Conservation (phyloP, 2,888 invertebrate genomes). For the Ophion ellenae region DNA sequence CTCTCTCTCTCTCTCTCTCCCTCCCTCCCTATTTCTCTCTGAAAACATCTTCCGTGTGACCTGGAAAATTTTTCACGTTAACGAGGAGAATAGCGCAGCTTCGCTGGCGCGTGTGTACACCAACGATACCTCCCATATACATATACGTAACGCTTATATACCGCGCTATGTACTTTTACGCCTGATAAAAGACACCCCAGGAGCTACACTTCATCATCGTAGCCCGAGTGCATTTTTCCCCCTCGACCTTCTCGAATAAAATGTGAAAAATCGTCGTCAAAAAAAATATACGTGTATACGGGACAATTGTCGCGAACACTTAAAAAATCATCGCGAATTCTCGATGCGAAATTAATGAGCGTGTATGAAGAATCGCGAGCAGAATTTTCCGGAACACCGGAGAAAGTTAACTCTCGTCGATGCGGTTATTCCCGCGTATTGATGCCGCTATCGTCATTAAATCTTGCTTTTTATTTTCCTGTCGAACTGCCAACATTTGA, state of each 20-base stretch:
- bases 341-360: background rate
- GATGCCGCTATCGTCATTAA: too few species aligned
- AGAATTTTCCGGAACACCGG: too few species aligned
- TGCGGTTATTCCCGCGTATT: too few species aligned
- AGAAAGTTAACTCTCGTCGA: too few species aligned
- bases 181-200: constrained; percentile 30
- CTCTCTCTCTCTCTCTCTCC: constrained; percentile 38
- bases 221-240: constrained; percentile 20
- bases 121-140: constrained; percentile 24
- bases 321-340: background rate
- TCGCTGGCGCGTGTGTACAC: constrained; percentile 22
- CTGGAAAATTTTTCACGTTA: constrained; percentile 62
- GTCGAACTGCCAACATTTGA: too few species aligned
- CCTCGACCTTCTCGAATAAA: background rate
- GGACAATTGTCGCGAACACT: too few species aligned
- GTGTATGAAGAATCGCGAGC: too few species aligned
- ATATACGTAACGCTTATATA: background rate
- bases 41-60: constrained; percentile 60
- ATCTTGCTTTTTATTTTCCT: too few species aligned
- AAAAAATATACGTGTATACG: background rate
- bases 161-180: constrained; percentile 28
- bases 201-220: constrained; percentile 38
- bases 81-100: constrained; percentile 54
- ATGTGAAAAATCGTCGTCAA: constrained; percentile 16
- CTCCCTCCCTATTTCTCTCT: constrained; percentile 41